Conservation (phyloP, 2,113 vertebrate species). For the Climacteris rufus region DNA sequence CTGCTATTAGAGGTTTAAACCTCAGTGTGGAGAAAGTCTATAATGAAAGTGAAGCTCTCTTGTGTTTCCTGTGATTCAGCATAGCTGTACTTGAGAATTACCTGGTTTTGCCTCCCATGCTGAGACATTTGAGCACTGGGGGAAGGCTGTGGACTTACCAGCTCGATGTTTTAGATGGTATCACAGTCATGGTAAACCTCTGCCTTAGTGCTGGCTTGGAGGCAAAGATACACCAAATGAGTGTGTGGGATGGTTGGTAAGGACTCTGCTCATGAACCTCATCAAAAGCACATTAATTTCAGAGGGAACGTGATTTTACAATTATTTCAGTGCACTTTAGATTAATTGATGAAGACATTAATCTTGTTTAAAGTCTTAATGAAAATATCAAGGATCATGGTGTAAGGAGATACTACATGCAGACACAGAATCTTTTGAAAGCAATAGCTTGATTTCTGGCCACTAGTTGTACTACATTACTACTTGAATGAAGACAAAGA, state of each 20-base stretch:
- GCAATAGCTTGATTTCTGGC: not conserved
- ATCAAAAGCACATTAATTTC: not conserved
- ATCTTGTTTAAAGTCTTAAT: not conserved
- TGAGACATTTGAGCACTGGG: fast-evolving
- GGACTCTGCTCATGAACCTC: not conserved
- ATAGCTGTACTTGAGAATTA: not conserved
- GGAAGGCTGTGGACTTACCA: not conserved
- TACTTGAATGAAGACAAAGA: not conserved
- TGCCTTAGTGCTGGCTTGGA: not conserved
- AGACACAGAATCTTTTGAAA: not conserved
- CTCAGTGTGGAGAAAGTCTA: not conserved
- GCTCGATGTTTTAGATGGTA: fast-evolving
- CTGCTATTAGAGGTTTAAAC: slow-evolving; percentile 44
- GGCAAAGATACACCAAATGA: not conserved
- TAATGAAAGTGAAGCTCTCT: slow-evolving; percentile 9
- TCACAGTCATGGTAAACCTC: not conserved
- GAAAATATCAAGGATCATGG: not conserved
- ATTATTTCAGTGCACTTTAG: not conserved
- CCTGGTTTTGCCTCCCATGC: fast-evolving
- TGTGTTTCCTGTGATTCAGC: slow-evolving; percentile 3
- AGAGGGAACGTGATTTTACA: not conserved
- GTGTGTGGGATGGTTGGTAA: not conserved
- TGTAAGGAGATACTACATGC: not conserved
- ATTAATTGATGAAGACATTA: not conserved
- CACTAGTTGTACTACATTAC: not conserved